Base-by-base conservation (phyloP, 2,113 vertebrate species). In the Catharus bicknelli region DNA sequence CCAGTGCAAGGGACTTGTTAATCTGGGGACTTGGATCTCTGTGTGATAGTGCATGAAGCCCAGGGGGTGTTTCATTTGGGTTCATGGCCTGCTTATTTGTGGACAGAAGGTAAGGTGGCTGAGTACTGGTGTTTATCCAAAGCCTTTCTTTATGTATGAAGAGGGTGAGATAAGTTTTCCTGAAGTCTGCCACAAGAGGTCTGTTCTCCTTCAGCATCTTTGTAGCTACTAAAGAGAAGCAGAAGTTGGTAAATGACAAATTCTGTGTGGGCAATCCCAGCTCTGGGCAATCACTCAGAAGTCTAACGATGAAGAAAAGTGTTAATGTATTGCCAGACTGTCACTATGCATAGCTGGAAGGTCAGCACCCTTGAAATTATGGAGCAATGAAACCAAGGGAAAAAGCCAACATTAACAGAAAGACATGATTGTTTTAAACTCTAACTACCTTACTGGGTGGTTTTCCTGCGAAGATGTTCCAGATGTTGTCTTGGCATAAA, bases 401-500 rank as follows among this genome's bases (percentile, higher is more conserved):
- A 75, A 86, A 86, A 88, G 42, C 82, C 89, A 90, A 73, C 77
- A 57, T 90, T 76, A 95, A 77, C 73, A 96, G 81, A 91, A 96
- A 88, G 88, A 88, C 34, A 10, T 67, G 85, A 82, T 95, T 94
- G 84, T 96, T 96, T 90, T 63, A 66, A 62, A 64, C 83, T 76
- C 90, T 81, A 83, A 66, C 93, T 90, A 94, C 95, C 96, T 95
- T 93, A 73, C 93, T 95, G 96, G 91, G 95, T 96, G 96, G 95
- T 89, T 97, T 96, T 72, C 59, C 58, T 73, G 45, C 4, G 79
- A 94, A 94, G 91, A 95, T 95, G 91, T 96, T 96, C 95, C 96
- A 97, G 96, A 95, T 96, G 94, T 94, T 5, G 26, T 92, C 80
- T 93, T 93, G 90, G 90, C 88, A 90, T 94, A 91, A 95, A 96